A percentile compares a stretch with the other conserved stretches of the same genome.
These are phyloP conservation scores for Cydia fagiglandana DNA, from an alignment of 1,140 invertebrate species.

Conservation along the genomic window DNA sequence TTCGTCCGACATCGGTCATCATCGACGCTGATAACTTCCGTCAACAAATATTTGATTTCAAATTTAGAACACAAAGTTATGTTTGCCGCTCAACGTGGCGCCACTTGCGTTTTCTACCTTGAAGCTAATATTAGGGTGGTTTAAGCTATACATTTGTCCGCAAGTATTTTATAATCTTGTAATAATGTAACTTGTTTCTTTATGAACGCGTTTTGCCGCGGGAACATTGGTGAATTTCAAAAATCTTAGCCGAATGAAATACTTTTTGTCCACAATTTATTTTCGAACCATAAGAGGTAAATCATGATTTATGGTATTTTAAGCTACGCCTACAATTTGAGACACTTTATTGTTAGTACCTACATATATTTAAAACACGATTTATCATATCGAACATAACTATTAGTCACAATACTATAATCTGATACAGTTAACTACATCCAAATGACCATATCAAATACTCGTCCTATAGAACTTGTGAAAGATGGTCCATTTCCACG, in stretches of 20 bases:
- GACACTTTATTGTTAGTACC: constrained; percentile 16
- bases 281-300: neutral
- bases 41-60: constrained; percentile 39
- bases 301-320: neutral
- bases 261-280: neutral
- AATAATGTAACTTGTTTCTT: neutral
- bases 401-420: constrained; percentile 28
- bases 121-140: constrained; percentile 47
- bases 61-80: constrained; percentile 32
- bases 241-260: no score
- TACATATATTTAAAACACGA: constrained; percentile 18
- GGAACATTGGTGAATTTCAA: neutral
- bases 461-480: constrained; percentile 7
- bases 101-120: neutral
- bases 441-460: constrained; percentile 26
- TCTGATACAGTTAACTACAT: constrained; percentile 12
- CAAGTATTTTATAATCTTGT: neutral
- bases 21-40: constrained; percentile 54
- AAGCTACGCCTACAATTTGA: neutral
- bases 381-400: constrained; percentile 14
- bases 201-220: neutral
- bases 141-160: constrained; percentile 48
- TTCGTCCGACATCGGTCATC: constrained; percentile 59
- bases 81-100: neutral
- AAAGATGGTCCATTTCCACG: constrained; percentile 21